A percentile compares a stretch with the other conserved stretches of the same genome.
phyloP scores from a whole-genome alignment of 1,140 invertebrate species.

The Camponotus vicinus region DNA sequence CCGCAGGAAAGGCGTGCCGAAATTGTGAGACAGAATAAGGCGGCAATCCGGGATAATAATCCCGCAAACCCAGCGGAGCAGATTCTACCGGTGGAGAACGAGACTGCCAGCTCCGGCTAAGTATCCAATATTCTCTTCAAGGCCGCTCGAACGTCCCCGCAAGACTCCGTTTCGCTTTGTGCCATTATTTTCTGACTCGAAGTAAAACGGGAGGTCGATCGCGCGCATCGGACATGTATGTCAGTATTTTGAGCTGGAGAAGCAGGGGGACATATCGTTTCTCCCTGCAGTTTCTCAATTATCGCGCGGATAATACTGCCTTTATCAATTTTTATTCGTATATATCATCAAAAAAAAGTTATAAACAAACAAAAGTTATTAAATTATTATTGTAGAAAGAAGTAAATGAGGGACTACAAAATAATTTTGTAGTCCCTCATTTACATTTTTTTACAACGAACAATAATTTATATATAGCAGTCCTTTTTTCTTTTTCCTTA shows the following conservation, averaged over 20 bases:
- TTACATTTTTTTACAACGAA: too few species aligned
- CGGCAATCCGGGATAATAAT: constrained; percentile 84
- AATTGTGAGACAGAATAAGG: constrained; percentile 94
- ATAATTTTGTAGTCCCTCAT: too few species aligned
- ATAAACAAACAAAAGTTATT: too few species aligned
- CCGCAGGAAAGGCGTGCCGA: constrained; percentile 93
- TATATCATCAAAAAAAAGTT: too few species aligned
- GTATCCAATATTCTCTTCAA: constrained; percentile 35
- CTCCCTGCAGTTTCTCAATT: background rate
- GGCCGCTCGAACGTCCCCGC: constrained; percentile 44
- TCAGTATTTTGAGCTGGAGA: background rate
- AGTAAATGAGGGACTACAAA: too few species aligned
- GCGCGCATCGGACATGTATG: constrained; percentile 21
- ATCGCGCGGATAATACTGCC: constrained; percentile 52
- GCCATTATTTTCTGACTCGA: constrained; percentile 69
- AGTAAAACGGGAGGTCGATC: constrained; percentile 56
- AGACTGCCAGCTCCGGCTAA: constrained; percentile 89
- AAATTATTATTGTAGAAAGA: too few species aligned
- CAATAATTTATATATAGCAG: too few species aligned
- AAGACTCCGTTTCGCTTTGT: constrained; percentile 72
- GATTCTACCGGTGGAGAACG: constrained; percentile 80
- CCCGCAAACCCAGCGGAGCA: constrained; percentile 65
- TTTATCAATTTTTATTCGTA: constrained; percentile 31
- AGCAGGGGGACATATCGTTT: background rate
- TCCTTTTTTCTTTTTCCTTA: too few species aligned